A percentile compares a stretch with the other conserved stretches of the same genome.
Evolutionary conservation across 1,140 invertebrate genomes (phyloP).

Genomic region (Calephelis virginiensis): DNA sequence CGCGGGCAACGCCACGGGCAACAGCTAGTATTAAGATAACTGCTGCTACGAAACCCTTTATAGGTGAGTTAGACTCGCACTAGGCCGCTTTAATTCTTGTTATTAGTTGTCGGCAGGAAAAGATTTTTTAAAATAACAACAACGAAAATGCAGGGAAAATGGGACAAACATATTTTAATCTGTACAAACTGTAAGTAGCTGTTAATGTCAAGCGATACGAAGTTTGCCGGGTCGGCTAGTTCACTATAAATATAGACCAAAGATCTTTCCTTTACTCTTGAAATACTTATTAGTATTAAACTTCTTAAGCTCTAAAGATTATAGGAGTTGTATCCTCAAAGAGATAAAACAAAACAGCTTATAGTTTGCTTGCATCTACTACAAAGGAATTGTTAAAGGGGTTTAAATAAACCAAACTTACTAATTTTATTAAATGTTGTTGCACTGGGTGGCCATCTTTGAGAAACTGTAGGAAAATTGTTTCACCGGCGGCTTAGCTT

Average conservation of each 20-base stretch:
- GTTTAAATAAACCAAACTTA: constrained; percentile 13
- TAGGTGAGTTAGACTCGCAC: no score
- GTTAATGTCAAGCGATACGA: no score
- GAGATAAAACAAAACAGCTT: constrained; percentile 11
- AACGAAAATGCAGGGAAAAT: no score
- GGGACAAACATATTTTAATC: no score
- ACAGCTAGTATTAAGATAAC: no score
- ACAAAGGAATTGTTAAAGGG: constrained; percentile 10
- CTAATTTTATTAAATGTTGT: constrained; percentile 16
- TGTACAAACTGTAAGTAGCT: no score
- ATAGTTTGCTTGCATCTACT: neutral
- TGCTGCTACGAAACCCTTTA: no score
- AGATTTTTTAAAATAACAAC: no score
- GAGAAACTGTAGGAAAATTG: neutral
- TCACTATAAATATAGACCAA: neutral
- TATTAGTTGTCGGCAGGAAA: no score
- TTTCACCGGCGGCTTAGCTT: neutral
- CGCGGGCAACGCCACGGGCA: no score
- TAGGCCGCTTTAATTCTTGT: no score
- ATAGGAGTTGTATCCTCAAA: constrained; percentile 8
- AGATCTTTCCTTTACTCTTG: neutral
- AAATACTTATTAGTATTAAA: constrained; percentile 3
- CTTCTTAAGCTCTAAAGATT: constrained; percentile 14
- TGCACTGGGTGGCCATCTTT: neutral
- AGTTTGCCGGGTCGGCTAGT: no score